Percentiles rank a stretch among this genome's conserved stretches.
Conservation (phyloP, 2,888 invertebrate genomes). For the Bedellia somnulentella region DNA sequence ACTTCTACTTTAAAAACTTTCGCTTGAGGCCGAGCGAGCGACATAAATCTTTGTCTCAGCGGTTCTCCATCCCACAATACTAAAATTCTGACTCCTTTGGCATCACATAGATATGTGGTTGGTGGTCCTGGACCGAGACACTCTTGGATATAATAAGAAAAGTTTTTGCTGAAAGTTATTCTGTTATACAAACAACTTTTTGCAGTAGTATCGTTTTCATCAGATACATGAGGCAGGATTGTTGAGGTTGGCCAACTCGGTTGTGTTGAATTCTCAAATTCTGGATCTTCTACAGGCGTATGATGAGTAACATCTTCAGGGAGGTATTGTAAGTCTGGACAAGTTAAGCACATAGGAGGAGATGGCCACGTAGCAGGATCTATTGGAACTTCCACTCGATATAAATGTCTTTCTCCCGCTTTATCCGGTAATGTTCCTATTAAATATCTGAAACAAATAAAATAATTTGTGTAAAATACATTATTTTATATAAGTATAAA, state of each 20-base stretch:
- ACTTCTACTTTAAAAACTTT: conserved; percentile 70
- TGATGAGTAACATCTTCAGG: too few species aligned
- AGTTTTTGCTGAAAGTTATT: conserved; percentile 67
- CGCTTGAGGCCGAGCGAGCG: conserved; percentile 74
- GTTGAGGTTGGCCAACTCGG: conserved; percentile 44
- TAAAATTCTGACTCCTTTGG: conserved; percentile 60
- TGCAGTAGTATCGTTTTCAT: conserved; percentile 52
- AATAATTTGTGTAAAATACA: too few species aligned
- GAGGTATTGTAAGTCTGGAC: conserved; percentile 26
- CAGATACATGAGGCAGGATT: conserved; percentile 32
- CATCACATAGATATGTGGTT: conserved; percentile 65
- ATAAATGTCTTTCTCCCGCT: conserved; percentile 81
- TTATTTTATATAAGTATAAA: too few species aligned
- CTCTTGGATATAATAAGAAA: conserved; percentile 67
- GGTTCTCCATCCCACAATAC: conserved; percentile 71
- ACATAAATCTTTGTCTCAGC: conserved; percentile 64
- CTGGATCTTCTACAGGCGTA: too few species aligned
- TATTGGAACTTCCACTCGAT: conserved; percentile 59
- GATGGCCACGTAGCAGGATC: conserved; percentile 29
- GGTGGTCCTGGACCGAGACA: conserved; percentile 81
- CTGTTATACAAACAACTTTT: conserved; percentile 66
- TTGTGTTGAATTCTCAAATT: too few species aligned
- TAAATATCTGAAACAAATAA: conserved; percentile 65
- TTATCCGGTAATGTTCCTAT: conserved; percentile 77
- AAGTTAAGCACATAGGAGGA: conserved; percentile 64